Conservation (phyloP, 1,140 invertebrate genomes). For the Charaxes varanes region DNA sequence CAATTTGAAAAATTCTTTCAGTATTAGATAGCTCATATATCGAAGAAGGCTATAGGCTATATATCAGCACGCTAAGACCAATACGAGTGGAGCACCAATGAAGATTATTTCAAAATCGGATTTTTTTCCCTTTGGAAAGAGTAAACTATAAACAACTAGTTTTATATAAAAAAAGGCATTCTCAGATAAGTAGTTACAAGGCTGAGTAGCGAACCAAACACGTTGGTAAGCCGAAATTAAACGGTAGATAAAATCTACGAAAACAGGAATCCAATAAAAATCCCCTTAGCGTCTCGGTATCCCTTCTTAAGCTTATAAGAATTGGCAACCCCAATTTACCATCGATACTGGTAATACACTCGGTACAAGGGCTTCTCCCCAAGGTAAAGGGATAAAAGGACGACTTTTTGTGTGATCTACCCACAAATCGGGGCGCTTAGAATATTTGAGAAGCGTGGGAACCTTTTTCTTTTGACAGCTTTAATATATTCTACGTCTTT, state of each 20-base stretch:
- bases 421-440: slow-evolving; percentile 52
- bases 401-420: slow-evolving; percentile 55
- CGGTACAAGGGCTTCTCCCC: slow-evolving; percentile 32
- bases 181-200: too few species aligned
- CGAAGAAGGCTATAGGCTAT: too few species aligned
- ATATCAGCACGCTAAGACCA: too few species aligned
- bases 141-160: too few species aligned
- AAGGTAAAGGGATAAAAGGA: slow-evolving; percentile 59
- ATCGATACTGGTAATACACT: slow-evolving; percentile 60
- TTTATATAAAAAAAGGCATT: too few species aligned
- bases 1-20: too few species aligned
- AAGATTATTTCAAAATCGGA: too few species aligned
- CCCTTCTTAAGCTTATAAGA: slow-evolving; percentile 29
- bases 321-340: slow-evolving; percentile 54
- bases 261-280: slow-evolving; percentile 34
- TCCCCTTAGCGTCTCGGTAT: slow-evolving; percentile 29
- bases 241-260: slow-evolving; percentile 21
- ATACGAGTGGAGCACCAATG: too few species aligned
- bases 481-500: too few species aligned
- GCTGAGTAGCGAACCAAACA: neutral
- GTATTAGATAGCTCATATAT: too few species aligned
- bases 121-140: too few species aligned
- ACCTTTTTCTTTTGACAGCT: slow-evolving; percentile 16
- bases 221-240: neutral
- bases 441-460: slow-evolving; percentile 47